Evolutionary conservation across 2,797 vertebrate species (phyloP), one percentile per base, ranked within the genome.

Genomic region (Neosilurus hyrtlii): DNA sequence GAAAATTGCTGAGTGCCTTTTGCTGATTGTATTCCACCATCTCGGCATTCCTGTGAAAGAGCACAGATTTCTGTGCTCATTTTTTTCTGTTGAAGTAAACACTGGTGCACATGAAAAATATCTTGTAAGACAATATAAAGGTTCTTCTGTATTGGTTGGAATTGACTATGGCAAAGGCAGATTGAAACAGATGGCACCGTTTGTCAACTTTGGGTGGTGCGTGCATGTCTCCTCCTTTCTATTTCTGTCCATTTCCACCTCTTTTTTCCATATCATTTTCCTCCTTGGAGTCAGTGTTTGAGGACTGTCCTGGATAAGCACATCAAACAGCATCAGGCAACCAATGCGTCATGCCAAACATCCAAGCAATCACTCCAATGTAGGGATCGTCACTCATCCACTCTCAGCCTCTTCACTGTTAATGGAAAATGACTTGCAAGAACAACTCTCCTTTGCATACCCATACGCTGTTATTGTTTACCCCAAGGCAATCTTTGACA

Each of bases 331-430:
- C 89, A 85, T 61, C 30, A 57, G 63, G 24, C 43, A 51, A 62
- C n/a, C 67, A n/a, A 79, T 56, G 85, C 89, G 88, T 90, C 90
- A 79, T 90, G 93, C 89, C 90, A 90, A 92, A 90, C 86, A 89
- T 93, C 89, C 89, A 84, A 87, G 87, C 93, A 92, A 92, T 93
- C 91, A 90, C 79, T 88, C 90, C 89, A 91, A 90, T 89, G 90
- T 88, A 83, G 87, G 87, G 71, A 82, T 67, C 67, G 80, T 90
- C 90, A 88, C 85, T 92, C 88, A 91, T 90, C 90, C 90, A 14
- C 62, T 57, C 63, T 51, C 63, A 76, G 26, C 79, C 87, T 86
- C 81, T 24, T 90, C 81, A 88, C 82, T 85, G 86, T 86, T 87
- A 87, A 92, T 91, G 86, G 90, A 90, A 92, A 92, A 91, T 79